These are phyloP conservation scores for Dicaeum eximium DNA, from an alignment of 2,113 vertebrate genomes.

Conservation along the genomic window DNA sequence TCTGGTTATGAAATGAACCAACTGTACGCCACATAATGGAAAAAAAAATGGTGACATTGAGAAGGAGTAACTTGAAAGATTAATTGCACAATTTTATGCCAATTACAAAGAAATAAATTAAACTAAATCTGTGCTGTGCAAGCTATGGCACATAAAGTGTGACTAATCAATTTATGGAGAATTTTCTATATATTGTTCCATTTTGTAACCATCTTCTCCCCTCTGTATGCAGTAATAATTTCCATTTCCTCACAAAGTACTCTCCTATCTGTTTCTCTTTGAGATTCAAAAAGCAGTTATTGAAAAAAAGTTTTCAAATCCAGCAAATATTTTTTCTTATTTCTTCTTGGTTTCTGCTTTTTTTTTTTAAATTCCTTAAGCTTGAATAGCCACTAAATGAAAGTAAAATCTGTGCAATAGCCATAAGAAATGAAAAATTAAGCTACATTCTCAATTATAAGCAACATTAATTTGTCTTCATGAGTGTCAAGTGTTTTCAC, in stretches of 20 bases:
- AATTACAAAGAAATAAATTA: constrained; percentile 18
- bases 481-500: not conserved
- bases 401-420: not conserved
- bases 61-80: not conserved
- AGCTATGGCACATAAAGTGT: not conserved
- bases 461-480: not conserved
- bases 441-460: not conserved
- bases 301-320: not conserved
- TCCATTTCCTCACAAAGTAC: not conserved
- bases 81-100: not conserved
- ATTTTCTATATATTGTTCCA: not conserved
- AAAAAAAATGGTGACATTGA: not conserved
- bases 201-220: not conserved
- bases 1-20: not conserved
- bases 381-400: not conserved
- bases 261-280: not conserved
- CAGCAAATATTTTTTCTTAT: not conserved
- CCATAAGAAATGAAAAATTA: not conserved
- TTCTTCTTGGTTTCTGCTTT: not conserved
- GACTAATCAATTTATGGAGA: not conserved
- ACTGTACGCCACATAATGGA: not conserved
- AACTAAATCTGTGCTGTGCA: not conserved
- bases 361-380: not conserved
- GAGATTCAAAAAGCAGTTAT: not conserved
- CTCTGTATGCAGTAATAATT: not conserved